Conservation (phyloP, 37 sponge, comb jelly and placozoan species). For the Halichondria panicea region DNA sequence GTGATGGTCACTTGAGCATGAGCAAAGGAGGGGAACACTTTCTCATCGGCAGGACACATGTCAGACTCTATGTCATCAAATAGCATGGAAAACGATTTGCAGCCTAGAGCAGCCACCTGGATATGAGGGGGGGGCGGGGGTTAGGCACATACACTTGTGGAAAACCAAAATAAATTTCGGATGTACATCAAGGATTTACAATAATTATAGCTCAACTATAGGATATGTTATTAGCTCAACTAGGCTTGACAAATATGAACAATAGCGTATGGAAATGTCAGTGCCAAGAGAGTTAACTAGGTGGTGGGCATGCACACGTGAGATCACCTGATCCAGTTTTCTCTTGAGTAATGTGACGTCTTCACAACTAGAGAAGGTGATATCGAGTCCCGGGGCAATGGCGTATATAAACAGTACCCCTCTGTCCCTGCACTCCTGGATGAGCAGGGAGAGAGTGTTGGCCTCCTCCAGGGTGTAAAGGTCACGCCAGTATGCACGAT, state of each 20-base stretch:
- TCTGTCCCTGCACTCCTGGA: slow-evolving; percentile 37
- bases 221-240: no score
- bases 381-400: slow-evolving; percentile 95
- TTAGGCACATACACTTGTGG: background rate
- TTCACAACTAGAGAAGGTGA: slow-evolving; percentile 74
- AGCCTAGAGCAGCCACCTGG: slow-evolving; percentile 87
- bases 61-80: slow-evolving; percentile 97
- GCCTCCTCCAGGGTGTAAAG: slow-evolving; percentile 83
- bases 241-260: no score
- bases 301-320: no score
- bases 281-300: no score
- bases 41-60: slow-evolving; percentile 72
- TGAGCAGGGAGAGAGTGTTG: slow-evolving; percentile 61
- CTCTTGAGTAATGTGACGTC: slow-evolving; percentile 73
- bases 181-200: background rate
- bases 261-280: no score
- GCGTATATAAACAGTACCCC: slow-evolving; percentile 89
- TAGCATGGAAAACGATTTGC: slow-evolving; percentile 86
- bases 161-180: background rate
- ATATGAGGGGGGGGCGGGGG: no score
- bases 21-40: slow-evolving; percentile 79
- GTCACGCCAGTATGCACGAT: slow-evolving; percentile 89
- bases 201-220: no score
- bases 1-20: slow-evolving; percentile 90
- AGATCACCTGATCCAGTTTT: slow-evolving; percentile 92